Conservation (phyloP, 2,113 vertebrate species). For the Columba janthina region DNA sequence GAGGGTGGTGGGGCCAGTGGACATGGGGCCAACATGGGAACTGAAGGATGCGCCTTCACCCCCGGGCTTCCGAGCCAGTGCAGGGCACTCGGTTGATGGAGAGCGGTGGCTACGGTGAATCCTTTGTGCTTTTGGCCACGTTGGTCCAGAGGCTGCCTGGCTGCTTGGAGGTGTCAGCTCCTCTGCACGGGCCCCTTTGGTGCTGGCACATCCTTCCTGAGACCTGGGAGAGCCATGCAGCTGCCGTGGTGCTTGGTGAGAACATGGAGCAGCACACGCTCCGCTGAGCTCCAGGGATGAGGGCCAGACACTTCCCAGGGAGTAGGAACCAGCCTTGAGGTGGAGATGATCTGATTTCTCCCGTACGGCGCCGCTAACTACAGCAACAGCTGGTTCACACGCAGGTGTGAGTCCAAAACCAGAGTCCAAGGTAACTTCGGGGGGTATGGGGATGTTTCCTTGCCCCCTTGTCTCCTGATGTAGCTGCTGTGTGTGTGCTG, state of each 20-base stretch:
- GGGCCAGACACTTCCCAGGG: background rate
- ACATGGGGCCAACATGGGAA: accelerated
- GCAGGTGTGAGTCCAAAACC: background rate
- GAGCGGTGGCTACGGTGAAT: accelerated
- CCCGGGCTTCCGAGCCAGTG: background rate
- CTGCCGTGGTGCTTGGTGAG: accelerated
- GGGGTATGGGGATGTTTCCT: background rate
- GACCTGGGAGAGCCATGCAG: accelerated
- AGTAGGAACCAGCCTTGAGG: background rate
- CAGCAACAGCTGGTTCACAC: background rate
- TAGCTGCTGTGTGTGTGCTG: background rate
- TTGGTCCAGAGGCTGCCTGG: background rate
- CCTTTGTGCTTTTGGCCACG: background rate
- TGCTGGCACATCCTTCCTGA: background rate
- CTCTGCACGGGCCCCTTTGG: background rate
- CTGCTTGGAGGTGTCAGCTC: background rate
- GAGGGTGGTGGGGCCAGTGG: background rate
- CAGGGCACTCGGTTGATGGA: accelerated
- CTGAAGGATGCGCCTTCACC: background rate
- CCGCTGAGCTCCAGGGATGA: background rate
- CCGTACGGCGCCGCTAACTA: background rate
- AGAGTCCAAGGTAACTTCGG: accelerated
- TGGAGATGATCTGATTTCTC: accelerated
- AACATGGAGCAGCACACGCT: accelerated
- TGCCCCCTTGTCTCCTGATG: background rate